phyloP scores from a whole-genome alignment of 2,113 vertebrate genomes.

The Sapayoa aenigma region DNA sequence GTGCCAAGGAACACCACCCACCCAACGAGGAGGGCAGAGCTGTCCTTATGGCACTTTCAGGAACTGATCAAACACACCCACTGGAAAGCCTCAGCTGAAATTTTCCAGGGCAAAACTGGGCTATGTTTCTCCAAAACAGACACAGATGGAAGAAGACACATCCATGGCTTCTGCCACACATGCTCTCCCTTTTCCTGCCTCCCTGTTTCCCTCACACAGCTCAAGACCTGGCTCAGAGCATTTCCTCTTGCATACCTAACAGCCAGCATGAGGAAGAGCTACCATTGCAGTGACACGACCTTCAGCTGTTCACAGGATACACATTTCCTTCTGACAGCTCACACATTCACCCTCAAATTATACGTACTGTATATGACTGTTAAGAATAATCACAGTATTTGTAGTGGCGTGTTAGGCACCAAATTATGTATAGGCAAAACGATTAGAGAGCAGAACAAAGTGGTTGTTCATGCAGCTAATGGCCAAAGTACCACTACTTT shows the following conservation, averaged over 20 bases:
- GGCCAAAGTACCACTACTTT: slow-evolving; percentile 46
- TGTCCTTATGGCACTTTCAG: fast-evolving
- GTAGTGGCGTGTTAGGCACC: slow-evolving; percentile 45
- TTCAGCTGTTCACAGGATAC: slow-evolving; percentile 10
- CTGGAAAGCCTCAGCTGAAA: not conserved
- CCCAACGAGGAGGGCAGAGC: not conserved
- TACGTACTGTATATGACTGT: slow-evolving; percentile 6
- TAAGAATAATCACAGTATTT: slow-evolving; percentile 52
- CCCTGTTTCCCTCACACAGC: not conserved
- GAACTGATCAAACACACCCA: not conserved
- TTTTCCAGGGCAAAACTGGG: not conserved
- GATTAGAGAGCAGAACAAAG: slow-evolving; percentile 51
- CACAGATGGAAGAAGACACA: not conserved
- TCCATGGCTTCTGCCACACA: not conserved
- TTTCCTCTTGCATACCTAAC: not conserved
- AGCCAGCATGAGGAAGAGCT: not conserved
- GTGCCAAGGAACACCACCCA: not conserved
- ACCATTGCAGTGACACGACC: not conserved
- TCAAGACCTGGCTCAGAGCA: not conserved
- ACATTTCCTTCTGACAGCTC: slow-evolving; percentile 12
- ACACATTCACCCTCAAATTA: slow-evolving; percentile 38
- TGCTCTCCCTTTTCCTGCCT: not conserved
- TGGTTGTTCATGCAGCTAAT: slow-evolving; percentile 33
- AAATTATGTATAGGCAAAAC: slow-evolving; percentile 52
- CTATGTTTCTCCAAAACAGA: not conserved